Evolutionary conservation across 2,888 invertebrate species (phyloP), one percentile per base, ranked within the genome.

Genomic region (Lasioglossum marginatum): DNA sequence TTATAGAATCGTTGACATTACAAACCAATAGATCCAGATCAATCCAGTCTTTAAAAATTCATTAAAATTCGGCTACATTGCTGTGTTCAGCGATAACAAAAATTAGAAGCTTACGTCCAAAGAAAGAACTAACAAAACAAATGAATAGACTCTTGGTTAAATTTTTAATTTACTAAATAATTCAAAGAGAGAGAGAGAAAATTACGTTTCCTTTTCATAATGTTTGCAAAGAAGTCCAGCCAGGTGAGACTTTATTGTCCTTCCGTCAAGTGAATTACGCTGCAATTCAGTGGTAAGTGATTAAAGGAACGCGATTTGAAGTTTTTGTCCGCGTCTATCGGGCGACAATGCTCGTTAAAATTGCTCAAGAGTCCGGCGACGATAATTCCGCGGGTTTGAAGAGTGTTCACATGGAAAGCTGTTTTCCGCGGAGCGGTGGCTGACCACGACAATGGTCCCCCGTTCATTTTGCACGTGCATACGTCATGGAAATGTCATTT

Each of bases 401-500:
- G 72, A 45, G 40, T 72, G 37, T 45, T n/a, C 45, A 37, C 40
- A 70, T 23, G 40, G 40, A 70, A 70, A 70, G 37, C 37, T 70
- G 77, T 82, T 77, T 82, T 37, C 73, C 73, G 43, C 34, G 60
- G 57, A 52, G 63, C 48, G 60, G 27, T 19, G 40, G 31, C 63
- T 5, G 40, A 48, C 63, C 63, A 72, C 83, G 72, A 52, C 48
- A 66, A 27, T 31, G 43, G 23, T 40, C 79, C 79, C 10, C 79
- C 83, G 85, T 81, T 81, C 86, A 86, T 87, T 86, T 74, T 63
- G 57, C 52, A 71, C 66, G 82, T 77, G 81, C 89, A 89, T 88
- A 84, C 82, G 86, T 90, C 90, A 90, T 71, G 86, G 87, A 80
- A 86, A 88, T 88, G 90, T 90, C 90, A 90, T 90, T 90, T 89